These are phyloP conservation scores for Hoplodrina blanda DNA, from an alignment of 2,888 invertebrate genomes.

Conservation along the genomic window DNA sequence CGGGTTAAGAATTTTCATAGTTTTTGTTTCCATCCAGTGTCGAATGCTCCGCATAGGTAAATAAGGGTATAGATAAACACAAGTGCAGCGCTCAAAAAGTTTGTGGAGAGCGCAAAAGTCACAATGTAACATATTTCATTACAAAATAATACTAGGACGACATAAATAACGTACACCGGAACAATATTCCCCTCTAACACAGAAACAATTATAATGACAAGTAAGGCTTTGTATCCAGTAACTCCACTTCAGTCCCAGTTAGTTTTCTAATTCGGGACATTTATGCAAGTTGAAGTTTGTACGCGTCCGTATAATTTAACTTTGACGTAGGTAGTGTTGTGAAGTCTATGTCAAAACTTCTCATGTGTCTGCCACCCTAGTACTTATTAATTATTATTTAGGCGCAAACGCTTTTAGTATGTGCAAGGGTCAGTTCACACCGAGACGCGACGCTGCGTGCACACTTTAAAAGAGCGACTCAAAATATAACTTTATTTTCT, in stretches of 20 bases:
- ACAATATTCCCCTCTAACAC: neutral
- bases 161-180: neutral
- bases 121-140: no score
- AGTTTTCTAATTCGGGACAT: slow-evolving; percentile 53
- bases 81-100: no score
- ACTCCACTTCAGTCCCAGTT: slow-evolving; percentile 33
- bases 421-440: no score
- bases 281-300: slow-evolving; percentile 47
- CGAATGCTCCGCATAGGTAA: no score
- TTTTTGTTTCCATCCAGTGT: no score
- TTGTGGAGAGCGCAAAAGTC: no score
- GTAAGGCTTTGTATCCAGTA: slow-evolving; percentile 35
- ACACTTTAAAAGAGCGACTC: no score
- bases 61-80: no score
- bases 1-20: no score
- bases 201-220: slow-evolving; percentile 45
- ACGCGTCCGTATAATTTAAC: slow-evolving; percentile 56
- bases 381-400: slow-evolving; percentile 32
- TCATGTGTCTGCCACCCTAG: slow-evolving; percentile 9
- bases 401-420: neutral
- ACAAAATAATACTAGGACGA: no score
- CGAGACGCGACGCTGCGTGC: no score
- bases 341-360: slow-evolving; percentile 40
- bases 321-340: slow-evolving; percentile 44
- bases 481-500: no score